Evolutionary conservation across 2,113 vertebrate genomes (phyloP).

Genomic region (Siphamia tubifer): DNA sequence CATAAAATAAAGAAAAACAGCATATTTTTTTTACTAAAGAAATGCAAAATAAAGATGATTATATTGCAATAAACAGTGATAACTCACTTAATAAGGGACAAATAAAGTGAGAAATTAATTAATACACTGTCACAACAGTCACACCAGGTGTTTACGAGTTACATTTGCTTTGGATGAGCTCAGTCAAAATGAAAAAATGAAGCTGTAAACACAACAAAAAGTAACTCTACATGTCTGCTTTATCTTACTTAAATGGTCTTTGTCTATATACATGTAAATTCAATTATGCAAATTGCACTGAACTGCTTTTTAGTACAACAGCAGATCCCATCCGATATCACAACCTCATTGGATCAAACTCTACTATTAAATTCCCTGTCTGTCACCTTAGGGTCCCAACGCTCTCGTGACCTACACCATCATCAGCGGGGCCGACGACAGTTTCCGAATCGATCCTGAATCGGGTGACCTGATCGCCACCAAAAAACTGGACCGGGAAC

Average conservation of each 20-base stretch:
- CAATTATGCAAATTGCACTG: background rate
- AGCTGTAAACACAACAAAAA: background rate
- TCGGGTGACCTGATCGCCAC: slow-evolving; percentile 94
- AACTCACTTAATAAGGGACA: too few species aligned
- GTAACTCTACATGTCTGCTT: background rate
- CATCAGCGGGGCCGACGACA: slow-evolving; percentile 95
- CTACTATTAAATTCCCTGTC: rapidly evolving
- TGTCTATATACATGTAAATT: too few species aligned
- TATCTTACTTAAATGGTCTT: too few species aligned
- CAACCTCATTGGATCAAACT: background rate
- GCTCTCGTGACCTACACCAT: slow-evolving; percentile 96
- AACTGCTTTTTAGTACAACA: too few species aligned
- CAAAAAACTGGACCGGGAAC: slow-evolving; percentile 90
- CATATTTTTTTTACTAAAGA: too few species aligned
- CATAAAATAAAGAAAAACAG: too few species aligned
- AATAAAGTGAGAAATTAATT: too few species aligned
- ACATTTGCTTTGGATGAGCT: too few species aligned
- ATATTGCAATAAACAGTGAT: too few species aligned
- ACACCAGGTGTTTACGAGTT: too few species aligned
- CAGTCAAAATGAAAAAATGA: background rate
- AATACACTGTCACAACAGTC: too few species aligned
- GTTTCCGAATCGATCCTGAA: slow-evolving; percentile 93
- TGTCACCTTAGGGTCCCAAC: slow-evolving; percentile 88
- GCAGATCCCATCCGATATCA: background rate
- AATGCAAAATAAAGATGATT: too few species aligned